Evolutionary conservation across 2,797 vertebrate genomes (phyloP), one percentile per base, ranked within the genome.

Genomic region (Acipenser transmontanus): DNA sequence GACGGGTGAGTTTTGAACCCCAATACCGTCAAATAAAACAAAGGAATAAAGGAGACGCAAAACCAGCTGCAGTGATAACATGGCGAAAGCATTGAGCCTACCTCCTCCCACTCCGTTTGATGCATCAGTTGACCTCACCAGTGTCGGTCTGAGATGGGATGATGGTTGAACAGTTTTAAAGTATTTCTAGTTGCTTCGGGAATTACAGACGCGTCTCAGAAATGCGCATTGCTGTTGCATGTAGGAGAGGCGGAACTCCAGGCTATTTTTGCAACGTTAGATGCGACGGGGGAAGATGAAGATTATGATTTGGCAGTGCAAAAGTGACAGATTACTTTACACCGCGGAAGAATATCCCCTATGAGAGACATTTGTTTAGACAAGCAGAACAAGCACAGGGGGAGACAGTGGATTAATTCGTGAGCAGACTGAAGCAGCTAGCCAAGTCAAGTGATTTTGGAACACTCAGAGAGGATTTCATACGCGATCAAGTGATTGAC

Each of bases 361-460:
- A 64, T 50, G 63, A 64, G 49, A 64, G 47, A 64, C 63, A 63
- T 47, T 5, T 64, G 63, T 64, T 64, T 50, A 64, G 47, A 50
- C 63, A 64, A 49, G 49, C 47, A 8, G n/a, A 64, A 51, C 63
- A 64, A 17, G 17, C 17, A 17, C 17, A 17, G 17, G 17, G 49
- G 17, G 63, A 64, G 50, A 13, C 50, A 9, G 49, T 64, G 34
- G 63, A 64, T 49, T 50, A 9, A 50, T 64, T 50, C 63, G 63
- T 51, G 49, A 64, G 14, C 63, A 17, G 17, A 17, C 17, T 17
- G 17, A 17, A 17, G 17, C 17, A 17, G 17, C 17, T 17, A 17
- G 17, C 17, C 17, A 17, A 17, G 17, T 17, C 17, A 17, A 1
- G 17, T 17, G 17, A 17, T 17, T 17, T 17, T 17, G 17, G 17